Evolutionary conservation across 2,888 invertebrate genomes (phyloP).

Genomic region (Teleogryllus oceanicus): DNA sequence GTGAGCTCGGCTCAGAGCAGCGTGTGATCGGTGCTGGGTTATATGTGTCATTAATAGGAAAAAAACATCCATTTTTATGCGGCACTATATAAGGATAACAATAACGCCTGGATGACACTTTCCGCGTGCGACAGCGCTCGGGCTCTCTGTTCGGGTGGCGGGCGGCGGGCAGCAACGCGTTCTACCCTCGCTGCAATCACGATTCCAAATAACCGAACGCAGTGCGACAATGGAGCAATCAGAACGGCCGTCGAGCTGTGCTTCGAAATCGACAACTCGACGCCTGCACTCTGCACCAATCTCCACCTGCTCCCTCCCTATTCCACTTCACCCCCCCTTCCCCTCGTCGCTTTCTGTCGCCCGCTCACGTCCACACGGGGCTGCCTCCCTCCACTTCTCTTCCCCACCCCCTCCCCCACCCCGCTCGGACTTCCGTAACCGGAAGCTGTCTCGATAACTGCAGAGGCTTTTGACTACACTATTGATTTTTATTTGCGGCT

Average conservation of each 20-base stretch:
- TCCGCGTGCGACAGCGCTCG: neutral
- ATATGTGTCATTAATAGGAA: no score
- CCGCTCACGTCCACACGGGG: neutral
- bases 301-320: neutral
- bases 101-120: neutral
- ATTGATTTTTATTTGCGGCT: conserved; percentile 18
- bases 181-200: neutral
- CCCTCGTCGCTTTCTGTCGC: neutral
- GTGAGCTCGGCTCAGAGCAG: no score
- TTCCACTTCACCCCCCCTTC: neutral
- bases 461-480: neutral
- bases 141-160: neutral
- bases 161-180: neutral
- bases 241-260: neutral
- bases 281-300: no score
- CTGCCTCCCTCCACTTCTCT: neutral
- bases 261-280: neutral
- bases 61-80: no score
- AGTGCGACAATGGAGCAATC: conserved; percentile 7
- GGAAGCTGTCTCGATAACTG: neutral
- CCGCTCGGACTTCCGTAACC: neutral
- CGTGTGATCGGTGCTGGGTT: no score
- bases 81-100: neutral
- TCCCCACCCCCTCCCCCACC: neutral
- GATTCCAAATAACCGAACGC: neutral